phyloP scores from a whole-genome alignment of 2,113 vertebrate genomes.

The Capreolus pygargus region DNA sequence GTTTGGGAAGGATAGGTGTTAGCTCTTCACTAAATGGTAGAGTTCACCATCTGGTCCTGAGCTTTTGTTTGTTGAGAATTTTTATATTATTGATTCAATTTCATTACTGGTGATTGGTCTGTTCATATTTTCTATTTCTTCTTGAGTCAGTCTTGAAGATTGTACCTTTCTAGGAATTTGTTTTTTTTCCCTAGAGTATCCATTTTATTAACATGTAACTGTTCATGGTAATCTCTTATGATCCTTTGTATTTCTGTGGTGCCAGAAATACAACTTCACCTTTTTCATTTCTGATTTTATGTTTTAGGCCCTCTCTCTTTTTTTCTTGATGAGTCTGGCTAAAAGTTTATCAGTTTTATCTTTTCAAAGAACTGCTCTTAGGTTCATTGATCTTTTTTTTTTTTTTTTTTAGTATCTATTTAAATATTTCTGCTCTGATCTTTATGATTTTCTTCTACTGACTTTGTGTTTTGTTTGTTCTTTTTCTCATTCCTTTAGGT shows the following conservation, averaged over 20 bases:
- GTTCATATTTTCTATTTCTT: neutral
- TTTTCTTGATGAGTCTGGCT: neutral
- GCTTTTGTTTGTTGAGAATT: neutral
- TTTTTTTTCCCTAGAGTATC: neutral
- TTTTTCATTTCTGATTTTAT: neutral
- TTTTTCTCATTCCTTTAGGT: neutral
- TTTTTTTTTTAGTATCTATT: neutral
- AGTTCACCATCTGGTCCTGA: neutral
- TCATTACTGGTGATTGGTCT: neutral
- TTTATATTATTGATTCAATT: neutral
- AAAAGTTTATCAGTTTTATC: neutral
- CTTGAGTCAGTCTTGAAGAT: neutral
- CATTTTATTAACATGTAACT: neutral
- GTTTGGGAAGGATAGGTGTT: neutral
- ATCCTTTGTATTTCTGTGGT: neutral
- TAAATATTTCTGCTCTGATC: neutral
- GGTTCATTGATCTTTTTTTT: neutral
- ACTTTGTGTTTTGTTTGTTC: neutral
- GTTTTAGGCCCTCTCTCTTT: neutral
- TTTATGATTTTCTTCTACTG: neutral
- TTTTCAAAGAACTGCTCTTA: neutral
- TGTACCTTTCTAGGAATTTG: neutral
- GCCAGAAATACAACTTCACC: neutral
- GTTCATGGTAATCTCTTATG: neutral
- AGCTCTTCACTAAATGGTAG: neutral